Conservation (phyloP, 2,113 vertebrate species). For the Nyctibius bracteatus region DNA sequence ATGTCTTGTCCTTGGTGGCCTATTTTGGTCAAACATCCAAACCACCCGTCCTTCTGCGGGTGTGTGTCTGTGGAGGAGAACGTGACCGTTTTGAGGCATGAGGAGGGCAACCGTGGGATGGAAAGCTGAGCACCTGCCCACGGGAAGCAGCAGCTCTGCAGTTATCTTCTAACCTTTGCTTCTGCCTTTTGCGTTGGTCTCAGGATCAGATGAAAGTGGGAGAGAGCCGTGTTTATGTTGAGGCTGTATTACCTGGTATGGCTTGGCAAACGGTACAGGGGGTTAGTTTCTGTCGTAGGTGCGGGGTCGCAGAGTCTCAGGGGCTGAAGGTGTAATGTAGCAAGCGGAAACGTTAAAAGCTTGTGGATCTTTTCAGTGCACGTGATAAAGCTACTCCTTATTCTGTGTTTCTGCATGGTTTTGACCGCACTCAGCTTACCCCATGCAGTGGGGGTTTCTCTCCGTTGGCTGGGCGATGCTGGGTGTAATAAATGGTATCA, state of each 20-base stretch:
- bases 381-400: neutral
- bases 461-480: neutral
- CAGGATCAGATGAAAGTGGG: neutral
- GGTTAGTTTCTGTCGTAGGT: neutral
- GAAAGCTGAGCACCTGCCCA: neutral
- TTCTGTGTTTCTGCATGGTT: neutral
- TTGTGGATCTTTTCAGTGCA: neutral
- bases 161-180: neutral
- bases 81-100: accelerated
- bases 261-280: accelerated
- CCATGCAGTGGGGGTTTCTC: neutral
- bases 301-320: accelerated
- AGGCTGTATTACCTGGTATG: accelerated
- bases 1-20: constrained; percentile 28
- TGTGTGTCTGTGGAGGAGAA: neutral
- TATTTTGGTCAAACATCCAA: neutral
- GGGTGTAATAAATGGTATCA: neutral
- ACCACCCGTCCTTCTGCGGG: neutral
- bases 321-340: neutral
- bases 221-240: accelerated
- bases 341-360: neutral
- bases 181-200: neutral
- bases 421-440: accelerated
- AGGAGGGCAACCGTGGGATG: neutral
- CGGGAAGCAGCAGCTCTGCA: neutral